phyloP scores from a whole-genome alignment of 2,797 vertebrate species.

The Sebastolobus altivelis region DNA sequence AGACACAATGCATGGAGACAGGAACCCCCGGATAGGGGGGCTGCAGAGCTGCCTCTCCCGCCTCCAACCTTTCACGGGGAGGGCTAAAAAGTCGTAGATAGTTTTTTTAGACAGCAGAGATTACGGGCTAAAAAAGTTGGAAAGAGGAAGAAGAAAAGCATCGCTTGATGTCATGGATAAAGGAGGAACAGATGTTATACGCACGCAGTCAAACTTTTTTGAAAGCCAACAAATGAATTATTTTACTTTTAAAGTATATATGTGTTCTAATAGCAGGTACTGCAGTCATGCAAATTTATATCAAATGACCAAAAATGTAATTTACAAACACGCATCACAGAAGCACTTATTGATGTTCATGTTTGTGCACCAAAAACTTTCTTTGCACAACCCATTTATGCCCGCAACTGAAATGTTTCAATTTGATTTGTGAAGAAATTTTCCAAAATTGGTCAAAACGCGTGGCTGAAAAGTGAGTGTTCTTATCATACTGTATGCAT shows the following conservation, averaged over 20 bases:
- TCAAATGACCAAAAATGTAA: neutral
- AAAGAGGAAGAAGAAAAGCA: neutral
- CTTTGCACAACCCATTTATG: neutral
- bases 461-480: too few species aligned
- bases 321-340: neutral
- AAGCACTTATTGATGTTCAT: neutral
- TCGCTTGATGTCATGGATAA: neutral
- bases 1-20: conserved; percentile 72
- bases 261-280: neutral
- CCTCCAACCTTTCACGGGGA: conserved; percentile 25
- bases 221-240: neutral
- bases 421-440: too few species aligned
- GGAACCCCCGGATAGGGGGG: conserved; percentile 24
- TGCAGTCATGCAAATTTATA: neutral
- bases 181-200: neutral
- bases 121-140: neutral
- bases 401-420: too few species aligned
- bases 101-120: neutral
- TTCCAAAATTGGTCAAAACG: too few species aligned
- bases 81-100: neutral
- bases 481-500: too few species aligned
- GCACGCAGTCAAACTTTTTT: neutral
- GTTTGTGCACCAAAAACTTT: neutral
- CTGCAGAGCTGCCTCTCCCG: conserved; percentile 46
- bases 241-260: neutral